These are phyloP conservation scores for Gryon sp. DNA, from an alignment of 1,140 invertebrate genomes.

Conservation along the genomic window DNA sequence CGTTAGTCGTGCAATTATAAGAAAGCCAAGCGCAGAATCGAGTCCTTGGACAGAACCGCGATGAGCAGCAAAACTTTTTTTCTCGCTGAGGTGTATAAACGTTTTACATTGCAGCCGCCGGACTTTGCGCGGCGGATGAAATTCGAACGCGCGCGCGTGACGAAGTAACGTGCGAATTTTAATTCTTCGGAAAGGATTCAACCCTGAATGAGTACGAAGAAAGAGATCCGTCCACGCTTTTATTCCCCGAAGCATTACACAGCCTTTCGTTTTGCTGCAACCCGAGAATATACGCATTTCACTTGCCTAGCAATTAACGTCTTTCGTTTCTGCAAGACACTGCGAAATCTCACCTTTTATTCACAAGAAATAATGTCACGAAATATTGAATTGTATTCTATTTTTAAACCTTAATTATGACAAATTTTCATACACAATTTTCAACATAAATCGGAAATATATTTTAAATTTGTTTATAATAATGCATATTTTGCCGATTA, in stretches of 20 bases:
- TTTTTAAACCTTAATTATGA: no score
- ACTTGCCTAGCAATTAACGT: constrained; percentile 53
- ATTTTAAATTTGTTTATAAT: no score
- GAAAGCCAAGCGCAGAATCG: constrained; percentile 58
- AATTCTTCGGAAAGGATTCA: constrained; percentile 59
- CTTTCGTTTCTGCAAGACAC: constrained; percentile 21
- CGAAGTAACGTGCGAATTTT: constrained; percentile 60
- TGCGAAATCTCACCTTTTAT: constrained; percentile 31
- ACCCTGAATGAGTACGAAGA: constrained; percentile 56
- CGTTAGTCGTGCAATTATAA: constrained; percentile 59
- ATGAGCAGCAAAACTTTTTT: constrained; percentile 54
- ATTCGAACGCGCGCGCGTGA: constrained; percentile 62
- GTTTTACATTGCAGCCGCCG: no score
- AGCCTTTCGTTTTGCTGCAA: constrained; percentile 43
- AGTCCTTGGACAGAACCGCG: constrained; percentile 62
- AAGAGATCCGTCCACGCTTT: constrained; percentile 49
- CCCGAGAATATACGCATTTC: constrained; percentile 49
- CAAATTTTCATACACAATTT: no score
- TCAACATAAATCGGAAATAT: no score
- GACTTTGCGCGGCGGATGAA: constrained; percentile 59
- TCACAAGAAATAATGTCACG: no score
- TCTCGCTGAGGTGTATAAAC: no score
- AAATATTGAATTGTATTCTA: no score
- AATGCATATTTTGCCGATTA: no score
- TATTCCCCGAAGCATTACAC: constrained; percentile 53